phyloP scores from a whole-genome alignment of 35 echinoderm and acorn worm genomes.

The Lytechinus pictus region DNA sequence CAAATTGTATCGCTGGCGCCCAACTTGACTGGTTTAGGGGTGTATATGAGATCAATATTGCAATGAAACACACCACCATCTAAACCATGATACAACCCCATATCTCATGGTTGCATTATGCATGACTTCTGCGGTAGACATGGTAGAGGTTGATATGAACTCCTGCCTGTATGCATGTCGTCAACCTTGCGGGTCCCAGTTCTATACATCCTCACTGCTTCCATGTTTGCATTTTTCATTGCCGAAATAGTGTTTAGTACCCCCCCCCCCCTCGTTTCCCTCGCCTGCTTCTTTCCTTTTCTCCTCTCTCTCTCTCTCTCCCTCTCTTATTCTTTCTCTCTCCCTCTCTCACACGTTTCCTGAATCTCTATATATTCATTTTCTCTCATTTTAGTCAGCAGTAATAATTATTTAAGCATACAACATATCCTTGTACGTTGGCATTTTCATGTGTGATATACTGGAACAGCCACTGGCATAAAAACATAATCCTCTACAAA shows the following conservation, averaged over 20 bases:
- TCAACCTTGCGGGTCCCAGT: background rate
- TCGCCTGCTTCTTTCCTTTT: background rate
- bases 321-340: no score
- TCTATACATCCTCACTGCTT: background rate
- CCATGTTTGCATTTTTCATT: constrained; percentile 19
- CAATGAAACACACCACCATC: background rate
- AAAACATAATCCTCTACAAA: background rate
- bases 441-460: no score
- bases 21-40: background rate
- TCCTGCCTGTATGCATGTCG: background rate
- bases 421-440: background rate
- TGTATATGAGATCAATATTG: background rate
- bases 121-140: background rate
- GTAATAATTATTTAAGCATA: background rate
- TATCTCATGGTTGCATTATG: background rate
- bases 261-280: background rate
- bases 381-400: background rate
- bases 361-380: background rate
- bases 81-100: background rate
- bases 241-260: background rate
- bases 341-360: background rate
- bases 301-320: background rate
- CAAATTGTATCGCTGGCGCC: constrained; percentile 45
- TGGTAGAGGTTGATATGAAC: constrained; percentile 1
- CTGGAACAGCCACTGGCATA: background rate